Conservation (phyloP, 2,888 invertebrate species). For the Sarcophaga variegata region DNA sequence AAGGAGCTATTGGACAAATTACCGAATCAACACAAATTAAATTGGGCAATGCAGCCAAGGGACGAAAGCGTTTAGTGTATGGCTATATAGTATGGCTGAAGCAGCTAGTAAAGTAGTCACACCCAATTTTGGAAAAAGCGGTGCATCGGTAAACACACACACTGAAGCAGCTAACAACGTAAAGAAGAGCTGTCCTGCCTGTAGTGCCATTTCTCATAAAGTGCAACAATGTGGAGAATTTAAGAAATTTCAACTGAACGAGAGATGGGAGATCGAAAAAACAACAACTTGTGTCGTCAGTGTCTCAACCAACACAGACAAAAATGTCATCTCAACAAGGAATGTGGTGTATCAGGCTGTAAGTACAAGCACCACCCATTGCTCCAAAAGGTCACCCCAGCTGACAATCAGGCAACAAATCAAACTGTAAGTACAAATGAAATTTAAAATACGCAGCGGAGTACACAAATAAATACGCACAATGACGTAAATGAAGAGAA, state of each 20-base stretch:
- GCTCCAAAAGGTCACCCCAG: too few species aligned
- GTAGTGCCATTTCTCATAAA: background rate
- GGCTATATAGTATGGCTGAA: conserved; percentile 1
- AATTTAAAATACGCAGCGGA: background rate
- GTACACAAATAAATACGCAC: too few species aligned
- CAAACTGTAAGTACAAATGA: conserved; percentile 4
- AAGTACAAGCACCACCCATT: too few species aligned
- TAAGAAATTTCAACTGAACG: background rate
- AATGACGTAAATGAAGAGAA: too few species aligned
- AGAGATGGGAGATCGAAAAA: background rate
- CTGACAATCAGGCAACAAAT: too few species aligned
- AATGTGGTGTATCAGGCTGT: conserved; percentile 3
- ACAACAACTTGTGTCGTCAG: conserved; percentile 5
- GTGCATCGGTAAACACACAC: background rate
- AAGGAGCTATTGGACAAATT: conserved; percentile 42
- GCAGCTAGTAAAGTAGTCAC: background rate
- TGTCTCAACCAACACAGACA: background rate
- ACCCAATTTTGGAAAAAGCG: background rate
- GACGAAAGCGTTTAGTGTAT: background rate
- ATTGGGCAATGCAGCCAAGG: too few species aligned
- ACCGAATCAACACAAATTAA: background rate
- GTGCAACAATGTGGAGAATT: background rate
- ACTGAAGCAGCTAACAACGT: background rate
- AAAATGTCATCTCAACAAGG: conserved; percentile 6
- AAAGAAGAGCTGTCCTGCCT: background rate